A percentile compares a stretch with the other conserved stretches of the same genome.
phyloP scores from a whole-genome alignment of 2,888 invertebrate genomes.

The Andrena bicolor region DNA sequence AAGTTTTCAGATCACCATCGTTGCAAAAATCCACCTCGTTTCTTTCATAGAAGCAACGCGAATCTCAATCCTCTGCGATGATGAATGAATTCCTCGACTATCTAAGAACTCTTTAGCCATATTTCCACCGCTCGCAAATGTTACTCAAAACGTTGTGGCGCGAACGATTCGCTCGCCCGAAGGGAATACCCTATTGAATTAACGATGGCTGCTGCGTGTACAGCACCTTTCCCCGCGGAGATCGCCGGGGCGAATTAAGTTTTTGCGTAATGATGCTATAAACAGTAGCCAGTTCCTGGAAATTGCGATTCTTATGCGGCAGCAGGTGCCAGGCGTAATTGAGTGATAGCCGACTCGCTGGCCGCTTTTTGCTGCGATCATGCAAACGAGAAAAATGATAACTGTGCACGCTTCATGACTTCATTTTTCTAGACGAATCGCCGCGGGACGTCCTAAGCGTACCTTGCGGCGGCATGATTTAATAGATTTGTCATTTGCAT shows the following conservation, averaged over 20 bases:
- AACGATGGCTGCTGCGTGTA: constrained; percentile 21
- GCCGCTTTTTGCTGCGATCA: constrained; percentile 25
- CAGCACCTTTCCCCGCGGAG: constrained; percentile 26
- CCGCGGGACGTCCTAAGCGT: not conserved
- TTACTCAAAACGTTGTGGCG: not conserved
- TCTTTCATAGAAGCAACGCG: too few relatives aligned
- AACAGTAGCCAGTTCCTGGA: constrained; percentile 59
- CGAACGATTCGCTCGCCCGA: constrained; percentile 1
- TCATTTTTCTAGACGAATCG: constrained; percentile 4
- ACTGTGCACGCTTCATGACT: constrained; percentile 13
- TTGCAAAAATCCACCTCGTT: too few relatives aligned
- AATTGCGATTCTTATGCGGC: constrained; percentile 54
- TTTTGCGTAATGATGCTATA: constrained; percentile 36
- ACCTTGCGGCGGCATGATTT: constrained; percentile 13
- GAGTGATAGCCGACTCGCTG: constrained; percentile 23
- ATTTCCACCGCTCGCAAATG: not conserved
- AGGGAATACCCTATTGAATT: constrained; percentile 35
- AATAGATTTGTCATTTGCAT: constrained; percentile 22
- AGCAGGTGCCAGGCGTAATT: constrained; percentile 68
- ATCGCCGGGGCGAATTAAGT: constrained; percentile 20
- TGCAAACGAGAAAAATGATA: constrained; percentile 30
- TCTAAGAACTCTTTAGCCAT: not conserved
- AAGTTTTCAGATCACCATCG: too few relatives aligned
- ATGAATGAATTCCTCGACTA: not conserved
- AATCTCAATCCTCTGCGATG: too few relatives aligned